Evolutionary conservation across 2,113 vertebrate genomes (phyloP), one percentile per base, ranked within the genome.

Genomic region (Dendrocopos noguchii): DNA sequence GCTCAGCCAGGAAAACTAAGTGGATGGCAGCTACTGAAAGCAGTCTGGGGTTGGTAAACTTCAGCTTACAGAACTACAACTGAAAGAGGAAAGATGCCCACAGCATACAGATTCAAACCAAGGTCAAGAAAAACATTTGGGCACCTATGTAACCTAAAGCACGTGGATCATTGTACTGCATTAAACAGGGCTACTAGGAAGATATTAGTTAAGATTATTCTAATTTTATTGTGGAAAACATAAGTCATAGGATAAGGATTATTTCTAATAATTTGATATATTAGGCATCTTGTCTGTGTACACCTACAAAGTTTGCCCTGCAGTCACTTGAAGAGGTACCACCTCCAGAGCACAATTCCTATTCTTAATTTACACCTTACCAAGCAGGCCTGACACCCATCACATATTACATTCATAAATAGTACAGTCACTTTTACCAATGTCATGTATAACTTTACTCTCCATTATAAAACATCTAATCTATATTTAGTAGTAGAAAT

Each of bases 1-100:
- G 50, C 56, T 84, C 64, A 73, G 81, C 81, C 87, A 95, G 56
- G 84, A 94, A 92, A 88, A 53, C 59, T 89, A 79, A 91, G 57
- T 63, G 57, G 63, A 89, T 85, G 75, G 63, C 81, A 89, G 75
- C 75, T 89, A 87, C 63, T 87, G 71, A 92, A 89, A 94, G 63
- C 66, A 80, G 34, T 29, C n/a, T 34, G n/a, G 12, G 55, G 29
- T 57, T 82, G 34, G 71, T 89, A 72, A 89, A 89, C 64, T 87
- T 84, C 81, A 88, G 63, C 10, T 93, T 79, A 68, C 33, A 84
- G 50, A 91, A 46, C 63, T 61, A 33, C 28, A 88, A 24, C 34
- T 66, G 31, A 80, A 78, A 52, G 46, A 67, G 15, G 56, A 94
- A 92, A 61, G 46, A 76, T 67, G 42, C 25, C 88, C 36, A 68